A percentile compares a stretch with the other conserved stretches of the same genome.
phyloP scores from a whole-genome alignment of 1,140 invertebrate species.

The Chymomyza costata region DNA sequence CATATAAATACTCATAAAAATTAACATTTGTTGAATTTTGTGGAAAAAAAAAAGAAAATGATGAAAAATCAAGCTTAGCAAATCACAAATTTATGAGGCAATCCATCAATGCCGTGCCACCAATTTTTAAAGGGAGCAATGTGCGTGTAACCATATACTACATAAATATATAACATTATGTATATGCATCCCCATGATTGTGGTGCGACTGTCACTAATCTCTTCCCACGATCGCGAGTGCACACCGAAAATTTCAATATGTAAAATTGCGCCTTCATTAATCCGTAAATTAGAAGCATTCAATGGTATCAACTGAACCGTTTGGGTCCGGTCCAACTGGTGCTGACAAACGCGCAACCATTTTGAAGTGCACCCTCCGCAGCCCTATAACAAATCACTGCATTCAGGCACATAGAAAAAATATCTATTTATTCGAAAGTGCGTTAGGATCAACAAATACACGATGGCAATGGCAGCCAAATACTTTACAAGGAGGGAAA shows the following conservation, averaged over 20 bases:
- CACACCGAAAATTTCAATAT: conserved; percentile 55
- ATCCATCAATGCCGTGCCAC: conserved; percentile 58
- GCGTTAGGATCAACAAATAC: conserved; percentile 21
- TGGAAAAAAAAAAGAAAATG: conserved; percentile 37
- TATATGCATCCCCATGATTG: too few species aligned
- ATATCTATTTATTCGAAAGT: too few species aligned
- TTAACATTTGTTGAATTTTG: conserved; percentile 43
- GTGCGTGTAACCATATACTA: too few species aligned
- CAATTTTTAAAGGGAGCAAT: conserved; percentile 16
- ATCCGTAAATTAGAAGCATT: conserved; percentile 72
- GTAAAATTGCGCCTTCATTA: conserved; percentile 71
- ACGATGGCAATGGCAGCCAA: conserved; percentile 24
- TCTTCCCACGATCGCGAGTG: conserved; percentile 61
- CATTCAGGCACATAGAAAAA: conserved; percentile 33
- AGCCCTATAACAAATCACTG: conserved; percentile 49
- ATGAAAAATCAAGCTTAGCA: conserved; percentile 59
- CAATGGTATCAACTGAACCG: conserved; percentile 49
- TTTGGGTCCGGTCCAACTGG: conserved; percentile 15
- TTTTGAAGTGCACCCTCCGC: conserved; percentile 45
- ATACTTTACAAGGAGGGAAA: conserved; percentile 23
- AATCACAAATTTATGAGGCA: conserved; percentile 71
- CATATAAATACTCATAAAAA: conserved; percentile 48
- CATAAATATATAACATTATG: too few species aligned
- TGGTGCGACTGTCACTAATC: conserved; percentile 42
- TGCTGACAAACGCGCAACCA: conserved; percentile 52